Conservation (phyloP, 2,113 vertebrate genomes). For the Ctenodactylus gundi region DNA sequence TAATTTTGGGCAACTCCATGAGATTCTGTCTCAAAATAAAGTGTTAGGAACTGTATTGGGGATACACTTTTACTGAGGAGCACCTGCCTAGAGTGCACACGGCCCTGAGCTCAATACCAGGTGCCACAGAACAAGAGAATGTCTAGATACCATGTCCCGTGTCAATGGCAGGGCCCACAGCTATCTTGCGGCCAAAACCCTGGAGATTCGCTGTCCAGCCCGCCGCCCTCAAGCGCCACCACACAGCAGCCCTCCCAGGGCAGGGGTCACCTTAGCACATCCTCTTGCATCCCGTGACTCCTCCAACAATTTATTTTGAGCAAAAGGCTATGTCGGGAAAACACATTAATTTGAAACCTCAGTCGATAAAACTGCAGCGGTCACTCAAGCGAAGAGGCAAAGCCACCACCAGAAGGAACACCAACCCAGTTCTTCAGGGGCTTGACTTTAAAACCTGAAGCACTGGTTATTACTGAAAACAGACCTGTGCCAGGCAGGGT, state of each 20-base stretch:
- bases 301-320: not conserved
- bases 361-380: not conserved
- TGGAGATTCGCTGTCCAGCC: not conserved
- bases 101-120: too few relatives aligned
- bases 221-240: not conserved
- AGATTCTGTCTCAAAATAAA: not conserved
- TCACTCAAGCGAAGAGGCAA: not conserved
- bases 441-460: not conserved
- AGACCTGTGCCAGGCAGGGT: not conserved
- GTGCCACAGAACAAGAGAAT: fast-evolving
- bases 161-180: not conserved
- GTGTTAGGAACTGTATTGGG: not conserved
- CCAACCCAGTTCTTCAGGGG: too few relatives aligned
- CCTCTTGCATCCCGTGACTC: not conserved
- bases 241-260: not conserved
- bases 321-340: not conserved
- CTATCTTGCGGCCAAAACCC: not conserved
- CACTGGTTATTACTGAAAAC: not conserved
- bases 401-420: not conserved
- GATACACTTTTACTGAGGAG: not conserved
- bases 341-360: not conserved
- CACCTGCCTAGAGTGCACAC: not conserved
- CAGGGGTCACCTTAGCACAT: not conserved
- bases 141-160: not conserved
- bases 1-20: not conserved